phyloP scores from a whole-genome alignment of 2,797 vertebrate species.

The Poeciliopsis presidionis region DNA sequence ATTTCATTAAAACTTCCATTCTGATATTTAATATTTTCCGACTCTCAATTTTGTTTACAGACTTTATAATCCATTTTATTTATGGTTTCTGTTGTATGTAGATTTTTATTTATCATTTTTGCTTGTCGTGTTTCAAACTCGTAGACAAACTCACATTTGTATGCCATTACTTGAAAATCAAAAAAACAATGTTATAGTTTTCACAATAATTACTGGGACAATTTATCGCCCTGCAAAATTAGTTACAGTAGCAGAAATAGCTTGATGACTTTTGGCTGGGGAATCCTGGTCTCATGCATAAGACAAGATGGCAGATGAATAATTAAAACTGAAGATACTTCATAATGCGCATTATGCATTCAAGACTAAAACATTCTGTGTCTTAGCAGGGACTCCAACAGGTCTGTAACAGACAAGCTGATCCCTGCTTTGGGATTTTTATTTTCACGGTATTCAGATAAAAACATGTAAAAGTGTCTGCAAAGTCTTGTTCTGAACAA shows the following conservation, averaged over 20 bases:
- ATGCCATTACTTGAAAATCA: no score
- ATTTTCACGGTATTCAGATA: background rate
- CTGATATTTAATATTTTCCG: no score
- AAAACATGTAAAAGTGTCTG: slow-evolving; percentile 1
- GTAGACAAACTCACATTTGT: no score
- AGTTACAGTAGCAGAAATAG: background rate
- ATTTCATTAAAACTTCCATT: no score
- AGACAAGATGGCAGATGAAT: slow-evolving; percentile 17
- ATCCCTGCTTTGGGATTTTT: background rate
- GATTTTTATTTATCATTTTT: no score
- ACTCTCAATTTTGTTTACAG: no score
- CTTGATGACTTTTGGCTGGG: background rate
- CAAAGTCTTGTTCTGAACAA: slow-evolving; percentile 3
- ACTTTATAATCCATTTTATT: no score
- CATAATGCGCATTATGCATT: background rate
- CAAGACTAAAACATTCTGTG: slow-evolving; percentile 6
- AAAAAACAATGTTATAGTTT: no score
- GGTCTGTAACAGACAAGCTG: background rate
- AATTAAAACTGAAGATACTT: background rate
- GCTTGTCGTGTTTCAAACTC: no score
- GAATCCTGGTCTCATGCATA: background rate
- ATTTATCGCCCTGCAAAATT: no score
- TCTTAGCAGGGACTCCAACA: slow-evolving; percentile 1
- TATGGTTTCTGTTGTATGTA: no score
- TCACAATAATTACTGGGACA: no score